Evolutionary conservation across 2,888 invertebrate species (phyloP).

Genomic region (Erebia epiphron): DNA sequence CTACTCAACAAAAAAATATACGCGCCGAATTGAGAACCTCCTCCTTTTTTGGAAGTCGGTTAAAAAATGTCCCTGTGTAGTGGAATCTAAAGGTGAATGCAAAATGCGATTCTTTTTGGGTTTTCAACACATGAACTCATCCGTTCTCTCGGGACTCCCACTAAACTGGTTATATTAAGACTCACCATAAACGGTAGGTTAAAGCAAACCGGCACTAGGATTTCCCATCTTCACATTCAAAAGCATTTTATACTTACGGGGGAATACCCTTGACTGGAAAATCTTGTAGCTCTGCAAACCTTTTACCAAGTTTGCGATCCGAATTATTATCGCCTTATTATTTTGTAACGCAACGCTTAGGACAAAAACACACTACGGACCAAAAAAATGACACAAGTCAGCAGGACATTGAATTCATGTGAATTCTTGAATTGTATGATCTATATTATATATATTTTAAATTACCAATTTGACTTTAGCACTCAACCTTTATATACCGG

Average conservation of each 20-base stretch:
- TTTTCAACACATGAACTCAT: background rate
- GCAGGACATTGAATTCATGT: too few species aligned
- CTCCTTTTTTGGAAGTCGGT: too few species aligned
- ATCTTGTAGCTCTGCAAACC: background rate
- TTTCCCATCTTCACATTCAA: slow-evolving; percentile 7
- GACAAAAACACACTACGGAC: too few species aligned
- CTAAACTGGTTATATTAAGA: background rate
- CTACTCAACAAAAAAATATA: too few species aligned
- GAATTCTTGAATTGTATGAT: too few species aligned
- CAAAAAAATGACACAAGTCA: too few species aligned
- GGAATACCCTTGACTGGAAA: slow-evolving; percentile 10
- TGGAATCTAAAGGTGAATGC: too few species aligned
- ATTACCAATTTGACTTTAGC: too few species aligned
- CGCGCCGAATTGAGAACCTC: too few species aligned
- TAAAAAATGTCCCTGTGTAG: too few species aligned
- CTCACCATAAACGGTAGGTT: background rate
- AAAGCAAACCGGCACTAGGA: slow-evolving; percentile 5
- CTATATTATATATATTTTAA: too few species aligned
- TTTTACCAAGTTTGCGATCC: background rate
- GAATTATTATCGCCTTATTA: background rate
- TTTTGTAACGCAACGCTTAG: background rate
- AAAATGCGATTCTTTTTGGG: background rate
- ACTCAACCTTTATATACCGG: too few species aligned
- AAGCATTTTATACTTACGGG: background rate
- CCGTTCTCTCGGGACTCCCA: background rate